Conservation (phyloP, 1,140 invertebrate species). For the Cataglyphis hispanica region DNA sequence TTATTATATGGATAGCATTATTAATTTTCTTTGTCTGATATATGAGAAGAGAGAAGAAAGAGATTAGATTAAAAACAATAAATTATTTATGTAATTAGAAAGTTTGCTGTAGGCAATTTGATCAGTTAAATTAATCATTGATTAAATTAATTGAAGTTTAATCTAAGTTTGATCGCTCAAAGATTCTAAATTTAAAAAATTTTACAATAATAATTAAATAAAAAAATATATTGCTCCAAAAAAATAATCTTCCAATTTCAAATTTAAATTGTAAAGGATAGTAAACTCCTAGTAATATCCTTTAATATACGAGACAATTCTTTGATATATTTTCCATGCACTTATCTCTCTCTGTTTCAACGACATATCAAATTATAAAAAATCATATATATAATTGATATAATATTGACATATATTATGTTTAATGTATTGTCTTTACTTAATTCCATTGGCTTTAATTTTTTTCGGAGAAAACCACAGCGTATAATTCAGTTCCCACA, state of each 20-base stretch:
- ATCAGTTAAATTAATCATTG: too few relatives aligned
- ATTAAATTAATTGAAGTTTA: background rate
- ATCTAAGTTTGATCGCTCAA: background rate
- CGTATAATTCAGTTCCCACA: background rate
- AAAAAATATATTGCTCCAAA: background rate
- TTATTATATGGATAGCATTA: too few relatives aligned
- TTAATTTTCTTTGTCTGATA: too few relatives aligned
- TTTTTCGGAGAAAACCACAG: too few relatives aligned
- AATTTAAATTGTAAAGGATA: constrained; percentile 6
- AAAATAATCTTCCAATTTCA: background rate
- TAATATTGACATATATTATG: too few relatives aligned
- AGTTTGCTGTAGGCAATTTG: too few relatives aligned
- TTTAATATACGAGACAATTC: background rate
- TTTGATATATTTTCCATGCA: background rate
- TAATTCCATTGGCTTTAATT: background rate
- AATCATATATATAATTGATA: too few relatives aligned
- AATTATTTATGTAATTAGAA: too few relatives aligned
- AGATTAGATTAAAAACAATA: too few relatives aligned
- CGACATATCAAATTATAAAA: background rate
- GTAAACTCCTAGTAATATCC: too few relatives aligned
- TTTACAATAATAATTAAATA: background rate
- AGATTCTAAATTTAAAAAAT: too few relatives aligned
- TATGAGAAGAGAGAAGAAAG: too few relatives aligned
- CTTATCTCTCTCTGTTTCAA: background rate
- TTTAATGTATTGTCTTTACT: background rate